Evolutionary conservation across 1,140 invertebrate genomes (phyloP).

Genomic region (Augochlora pura): DNA sequence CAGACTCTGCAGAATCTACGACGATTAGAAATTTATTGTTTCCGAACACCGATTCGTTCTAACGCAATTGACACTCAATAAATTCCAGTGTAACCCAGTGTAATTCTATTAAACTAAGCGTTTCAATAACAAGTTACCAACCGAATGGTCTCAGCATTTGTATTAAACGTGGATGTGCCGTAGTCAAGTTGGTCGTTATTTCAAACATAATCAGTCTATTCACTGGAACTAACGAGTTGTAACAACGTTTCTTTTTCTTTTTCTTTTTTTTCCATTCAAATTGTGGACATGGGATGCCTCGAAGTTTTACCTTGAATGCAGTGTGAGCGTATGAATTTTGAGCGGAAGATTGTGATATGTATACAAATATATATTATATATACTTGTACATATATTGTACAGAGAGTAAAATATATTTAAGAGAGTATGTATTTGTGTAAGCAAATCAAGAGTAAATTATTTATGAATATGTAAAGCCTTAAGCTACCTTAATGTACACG

Average conservation of each 20-base stretch:
- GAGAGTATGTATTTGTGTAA: constrained; percentile 66
- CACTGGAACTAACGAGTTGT: constrained; percentile 1
- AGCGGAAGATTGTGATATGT: constrained; percentile 58
- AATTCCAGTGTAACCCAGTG: constrained; percentile 9
- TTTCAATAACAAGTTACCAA: constrained; percentile 3
- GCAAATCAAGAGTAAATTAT: constrained; percentile 63
- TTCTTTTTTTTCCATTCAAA: constrained; percentile 14
- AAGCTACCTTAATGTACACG: constrained; percentile 57
- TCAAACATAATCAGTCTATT: constrained; percentile 9
- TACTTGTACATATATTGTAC: constrained; percentile 70
- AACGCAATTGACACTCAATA: neutral
- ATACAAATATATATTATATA: constrained; percentile 43
- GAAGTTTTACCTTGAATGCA: constrained; percentile 13
- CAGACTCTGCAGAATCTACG: constrained; percentile 7
- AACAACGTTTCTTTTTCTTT: neutral
- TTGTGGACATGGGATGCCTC: constrained; percentile 35
- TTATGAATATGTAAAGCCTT: constrained; percentile 62
- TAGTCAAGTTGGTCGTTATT: constrained; percentile 11
- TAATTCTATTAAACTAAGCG: neutral
- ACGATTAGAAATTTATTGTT: constrained; percentile 7
- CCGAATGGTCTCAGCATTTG: constrained; percentile 7
- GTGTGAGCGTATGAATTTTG: constrained; percentile 29
- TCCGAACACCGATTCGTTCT: neutral
- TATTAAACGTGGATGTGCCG: constrained; percentile 4
- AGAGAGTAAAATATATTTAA: constrained; percentile 71